These are phyloP conservation scores for Ectemnius lituratus DNA, from an alignment of 2,888 invertebrate species.

Conservation along the genomic window DNA sequence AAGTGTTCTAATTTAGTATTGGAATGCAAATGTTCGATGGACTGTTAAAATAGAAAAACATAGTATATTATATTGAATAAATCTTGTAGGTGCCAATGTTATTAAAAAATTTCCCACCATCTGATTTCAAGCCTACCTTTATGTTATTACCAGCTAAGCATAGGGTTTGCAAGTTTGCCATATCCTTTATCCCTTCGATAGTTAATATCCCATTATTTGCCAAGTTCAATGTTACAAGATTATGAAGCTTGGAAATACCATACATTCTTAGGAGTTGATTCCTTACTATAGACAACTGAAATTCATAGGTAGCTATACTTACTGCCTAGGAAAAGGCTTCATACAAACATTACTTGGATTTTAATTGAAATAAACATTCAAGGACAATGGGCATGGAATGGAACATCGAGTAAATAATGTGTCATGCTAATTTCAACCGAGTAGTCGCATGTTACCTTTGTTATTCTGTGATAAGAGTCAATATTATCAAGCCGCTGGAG, in stretches of 20 bases:
- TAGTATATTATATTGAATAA: too few relatives aligned
- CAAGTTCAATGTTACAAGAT: slow-evolving; percentile 89
- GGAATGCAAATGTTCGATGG: slow-evolving; percentile 92
- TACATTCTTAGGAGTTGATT: slow-evolving; percentile 94
- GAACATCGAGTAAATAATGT: too few relatives aligned
- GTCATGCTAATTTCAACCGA: too few relatives aligned
- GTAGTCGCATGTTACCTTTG: slow-evolving; percentile 80
- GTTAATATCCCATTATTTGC: slow-evolving; percentile 93
- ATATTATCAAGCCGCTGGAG: slow-evolving; percentile 92
- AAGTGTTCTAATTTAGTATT: slow-evolving; percentile 90
- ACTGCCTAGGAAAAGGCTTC: too few relatives aligned
- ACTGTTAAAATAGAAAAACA: slow-evolving; percentile 75
- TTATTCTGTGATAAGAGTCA: slow-evolving; percentile 88
- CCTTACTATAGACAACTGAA: slow-evolving; percentile 89
- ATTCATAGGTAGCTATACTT: too few relatives aligned
- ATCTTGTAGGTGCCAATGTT: too few relatives aligned
- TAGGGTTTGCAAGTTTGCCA: slow-evolving; percentile 88
- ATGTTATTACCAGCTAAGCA: slow-evolving; percentile 94
- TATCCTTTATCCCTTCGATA: slow-evolving; percentile 93
- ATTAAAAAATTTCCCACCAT: too few relatives aligned
- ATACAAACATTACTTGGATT: too few relatives aligned
- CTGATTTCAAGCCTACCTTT: slow-evolving; percentile 80
- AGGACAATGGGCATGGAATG: too few relatives aligned
- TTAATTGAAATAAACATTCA: too few relatives aligned
- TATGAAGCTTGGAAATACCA: slow-evolving; percentile 88